phyloP scores from a whole-genome alignment of 2,113 vertebrate species.

The Rhinoptilus africanus region DNA sequence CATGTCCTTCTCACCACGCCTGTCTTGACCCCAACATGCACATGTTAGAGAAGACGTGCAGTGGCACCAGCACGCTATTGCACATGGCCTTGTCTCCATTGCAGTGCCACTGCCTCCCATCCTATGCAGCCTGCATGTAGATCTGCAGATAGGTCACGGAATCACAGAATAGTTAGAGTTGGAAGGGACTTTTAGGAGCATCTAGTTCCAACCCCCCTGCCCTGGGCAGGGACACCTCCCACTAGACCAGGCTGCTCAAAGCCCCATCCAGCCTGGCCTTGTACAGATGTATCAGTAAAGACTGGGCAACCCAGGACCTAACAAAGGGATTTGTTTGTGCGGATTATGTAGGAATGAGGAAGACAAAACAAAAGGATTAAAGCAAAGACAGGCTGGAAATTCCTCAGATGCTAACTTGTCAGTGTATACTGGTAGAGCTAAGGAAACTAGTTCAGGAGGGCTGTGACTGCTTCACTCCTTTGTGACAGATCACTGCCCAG shows the following conservation, averaged over 20 bases:
- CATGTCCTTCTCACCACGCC: neutral
- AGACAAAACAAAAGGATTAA: neutral
- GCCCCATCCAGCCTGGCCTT: neutral
- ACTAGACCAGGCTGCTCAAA: neutral
- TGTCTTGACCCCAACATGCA: neutral
- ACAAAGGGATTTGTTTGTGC: neutral
- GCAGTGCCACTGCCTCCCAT: neutral
- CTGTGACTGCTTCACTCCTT: neutral
- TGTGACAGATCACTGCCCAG: neutral
- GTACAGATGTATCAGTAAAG: neutral
- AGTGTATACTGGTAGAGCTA: neutral
- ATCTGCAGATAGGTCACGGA: neutral
- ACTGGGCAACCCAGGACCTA: neutral
- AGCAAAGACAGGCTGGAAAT: neutral
- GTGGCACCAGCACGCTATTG: fast-evolving
- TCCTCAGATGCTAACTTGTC: neutral
- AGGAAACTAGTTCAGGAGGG: neutral
- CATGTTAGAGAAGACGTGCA: neutral
- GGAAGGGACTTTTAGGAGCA: neutral
- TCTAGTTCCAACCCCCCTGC: neutral
- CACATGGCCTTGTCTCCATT: fast-evolving
- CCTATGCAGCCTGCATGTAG: neutral
- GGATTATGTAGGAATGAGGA: neutral
- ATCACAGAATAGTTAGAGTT: neutral
- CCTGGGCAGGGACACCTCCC: neutral